Base-by-base conservation (phyloP, 2,888 invertebrate genomes). In the Thymelicus acteon region DNA sequence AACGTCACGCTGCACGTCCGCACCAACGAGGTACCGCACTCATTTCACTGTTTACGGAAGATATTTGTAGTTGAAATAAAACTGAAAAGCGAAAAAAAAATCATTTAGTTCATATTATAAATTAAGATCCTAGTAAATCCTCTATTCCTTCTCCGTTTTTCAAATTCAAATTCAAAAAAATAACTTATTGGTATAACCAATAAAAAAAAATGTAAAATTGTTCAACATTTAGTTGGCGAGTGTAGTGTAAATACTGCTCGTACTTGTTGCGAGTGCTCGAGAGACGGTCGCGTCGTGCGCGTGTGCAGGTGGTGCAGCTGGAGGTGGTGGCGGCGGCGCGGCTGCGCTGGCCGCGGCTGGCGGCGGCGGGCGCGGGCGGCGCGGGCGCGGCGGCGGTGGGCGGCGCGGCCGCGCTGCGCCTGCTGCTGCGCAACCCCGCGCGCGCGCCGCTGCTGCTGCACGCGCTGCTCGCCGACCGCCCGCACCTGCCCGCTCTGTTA, bases 1-100 rank as follows among this genome's bases (percentile, higher is more conserved):
- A 97, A 97, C 87, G 89, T 97, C 65, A 96, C 97, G 31, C 94
- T 97, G 82, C 95, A 95, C 73, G 83, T 98, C 80, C 97, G 97
- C 86, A 98, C 98, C 5, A 95, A 95, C 62, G 96, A 96, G 89
- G 85, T 82, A 71, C 73, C n/a, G 19, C 19, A 19, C 19, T 19
- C 19, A 2, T 19, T 19, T 19, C 19, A 19, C 19, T n/a, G n/a
- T n/a, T n/a, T n/a, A n/a, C n/a, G n/a, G n/a, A n/a, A n/a, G n/a
- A n/a, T n/a, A n/a, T n/a, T n/a, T n/a, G n/a, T n/a, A n/a, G n/a
- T n/a, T n/a, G n/a, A n/a, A n/a, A n/a, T n/a, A n/a, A n/a, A n/a
- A n/a, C n/a, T n/a, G n/a, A n/a, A n/a, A n/a, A n/a, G n/a, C n/a
- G n/a, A n/a, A n/a, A n/a, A n/a, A n/a, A n/a, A n/a, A n/a, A n/a